Evolutionary conservation across 2,797 vertebrate species (phyloP).

Genomic region (Halcyon leucocephala): DNA sequence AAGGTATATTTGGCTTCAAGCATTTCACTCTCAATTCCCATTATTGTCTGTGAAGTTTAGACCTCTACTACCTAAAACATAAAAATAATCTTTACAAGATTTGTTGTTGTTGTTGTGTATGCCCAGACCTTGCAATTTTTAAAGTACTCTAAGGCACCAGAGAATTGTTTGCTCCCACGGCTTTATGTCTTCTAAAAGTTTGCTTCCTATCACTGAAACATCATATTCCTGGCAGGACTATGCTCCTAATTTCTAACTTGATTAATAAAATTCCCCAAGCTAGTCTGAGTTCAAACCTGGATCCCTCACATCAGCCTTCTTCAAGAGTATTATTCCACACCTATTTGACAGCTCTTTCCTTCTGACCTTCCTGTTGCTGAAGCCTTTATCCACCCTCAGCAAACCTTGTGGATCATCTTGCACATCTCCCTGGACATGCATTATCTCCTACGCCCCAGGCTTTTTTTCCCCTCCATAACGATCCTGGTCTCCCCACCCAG

Average conservation of each 20-base stretch:
- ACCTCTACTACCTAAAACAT: not conserved
- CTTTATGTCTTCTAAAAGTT: not conserved
- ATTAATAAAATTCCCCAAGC: not conserved
- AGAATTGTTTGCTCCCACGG: not conserved
- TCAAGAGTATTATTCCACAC: not conserved
- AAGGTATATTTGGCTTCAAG: not conserved
- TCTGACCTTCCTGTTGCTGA: slow-evolving; percentile 50
- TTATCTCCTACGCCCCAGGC: not conserved
- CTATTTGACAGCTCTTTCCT: slow-evolving; percentile 6
- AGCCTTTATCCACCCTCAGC: not conserved
- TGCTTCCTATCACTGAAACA: not conserved
- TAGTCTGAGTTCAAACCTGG: not conserved
- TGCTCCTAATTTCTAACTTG: not conserved
- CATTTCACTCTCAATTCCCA: not conserved
- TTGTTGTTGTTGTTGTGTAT: not conserved
- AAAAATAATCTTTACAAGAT: not conserved
- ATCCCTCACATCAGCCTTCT: not conserved
- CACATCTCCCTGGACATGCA: not conserved
- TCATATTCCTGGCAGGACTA: not conserved
- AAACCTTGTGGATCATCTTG: not conserved
- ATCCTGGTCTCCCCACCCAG: slow-evolving; percentile 7
- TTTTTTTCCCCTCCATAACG: not conserved
- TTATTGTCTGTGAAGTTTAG: not conserved
- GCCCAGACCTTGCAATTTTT: not conserved
- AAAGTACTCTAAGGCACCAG: not conserved